A percentile compares a stretch with the other conserved stretches of the same genome.
Evolutionary conservation across 2,888 invertebrate species (phyloP).

Genomic region (Eristalis intricaria): DNA sequence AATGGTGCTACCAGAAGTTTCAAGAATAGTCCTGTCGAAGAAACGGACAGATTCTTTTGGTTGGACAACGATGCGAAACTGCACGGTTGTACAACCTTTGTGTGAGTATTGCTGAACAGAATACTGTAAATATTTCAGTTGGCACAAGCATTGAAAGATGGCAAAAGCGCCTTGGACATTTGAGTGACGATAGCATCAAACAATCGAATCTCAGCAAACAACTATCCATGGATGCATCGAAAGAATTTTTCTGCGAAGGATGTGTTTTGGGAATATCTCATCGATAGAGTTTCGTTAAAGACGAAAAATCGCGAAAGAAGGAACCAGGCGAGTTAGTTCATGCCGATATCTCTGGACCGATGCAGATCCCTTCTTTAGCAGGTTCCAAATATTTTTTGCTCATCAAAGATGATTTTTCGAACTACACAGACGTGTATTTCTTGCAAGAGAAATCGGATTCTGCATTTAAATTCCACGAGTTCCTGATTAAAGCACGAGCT

Average conservation of each 20-base stretch:
- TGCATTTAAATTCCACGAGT: conserved; percentile 15
- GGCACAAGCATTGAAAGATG: too few relatives aligned
- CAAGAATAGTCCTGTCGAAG: too few relatives aligned
- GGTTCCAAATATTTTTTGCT: too few relatives aligned
- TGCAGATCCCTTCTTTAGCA: too few relatives aligned
- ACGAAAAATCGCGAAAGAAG: conserved; percentile 5
- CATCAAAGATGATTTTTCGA: too few relatives aligned
- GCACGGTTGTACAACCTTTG: conserved; percentile 2
- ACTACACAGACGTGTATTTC: too few relatives aligned
- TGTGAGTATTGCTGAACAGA: conserved; percentile 12
- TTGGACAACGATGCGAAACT: conserved; percentile 14
- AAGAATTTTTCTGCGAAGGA: conserved; percentile 4
- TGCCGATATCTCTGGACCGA: too few relatives aligned
- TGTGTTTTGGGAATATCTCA: conserved; percentile 9
- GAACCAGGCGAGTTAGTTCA: too few relatives aligned
- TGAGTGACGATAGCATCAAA: too few relatives aligned
- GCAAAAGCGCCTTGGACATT: too few relatives aligned
- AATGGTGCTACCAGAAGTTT: conserved; percentile 31
- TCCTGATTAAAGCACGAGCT: conserved; percentile 8
- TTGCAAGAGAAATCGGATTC: too few relatives aligned
- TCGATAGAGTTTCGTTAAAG: neutral
- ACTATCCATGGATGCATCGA: neutral
- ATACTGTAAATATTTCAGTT: conserved; percentile 8
- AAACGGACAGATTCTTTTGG: conserved; percentile 25
- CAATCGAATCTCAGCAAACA: too few relatives aligned